Percentiles rank a stretch among this genome's conserved stretches.
phyloP scores from a whole-genome alignment of 2,888 invertebrate genomes.

The Hecatera dysodea region DNA sequence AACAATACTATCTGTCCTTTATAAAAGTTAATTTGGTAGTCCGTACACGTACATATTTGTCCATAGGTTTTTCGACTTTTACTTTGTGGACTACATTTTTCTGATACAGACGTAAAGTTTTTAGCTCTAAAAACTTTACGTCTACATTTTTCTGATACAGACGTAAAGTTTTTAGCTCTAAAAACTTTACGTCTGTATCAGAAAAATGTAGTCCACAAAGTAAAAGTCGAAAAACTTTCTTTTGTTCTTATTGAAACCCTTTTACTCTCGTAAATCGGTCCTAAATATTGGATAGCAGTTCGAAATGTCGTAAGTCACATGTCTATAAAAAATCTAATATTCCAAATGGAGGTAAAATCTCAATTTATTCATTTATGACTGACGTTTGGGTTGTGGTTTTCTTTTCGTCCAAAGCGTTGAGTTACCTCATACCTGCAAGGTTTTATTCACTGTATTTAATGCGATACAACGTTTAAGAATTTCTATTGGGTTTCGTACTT shows the following conservation, averaged over 20 bases:
- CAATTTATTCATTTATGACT: slow-evolving; percentile 46
- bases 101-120: background rate
- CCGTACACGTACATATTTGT: background rate
- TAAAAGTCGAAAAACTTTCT: slow-evolving; percentile 10
- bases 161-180: no score
- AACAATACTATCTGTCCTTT: slow-evolving; percentile 1
- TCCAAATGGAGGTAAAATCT: slow-evolving; percentile 23
- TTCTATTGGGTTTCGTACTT: slow-evolving; percentile 5
- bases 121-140: no score
- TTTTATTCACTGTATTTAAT: slow-evolving; percentile 9
- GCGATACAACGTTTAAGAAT: slow-evolving; percentile 5
- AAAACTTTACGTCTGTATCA: slow-evolving; percentile 1
- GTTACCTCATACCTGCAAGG: slow-evolving; percentile 1
- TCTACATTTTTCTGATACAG: no score
- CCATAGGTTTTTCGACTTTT: background rate
- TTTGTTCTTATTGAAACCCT: slow-evolving; percentile 14
- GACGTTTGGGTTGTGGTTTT: background rate
- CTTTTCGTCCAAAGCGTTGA: slow-evolving; percentile 1
- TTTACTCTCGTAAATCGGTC: slow-evolving; percentile 21
- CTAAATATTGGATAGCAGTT: slow-evolving; percentile 38
- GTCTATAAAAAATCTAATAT: slow-evolving; percentile 30
- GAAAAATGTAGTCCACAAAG: background rate
- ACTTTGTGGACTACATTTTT: background rate
- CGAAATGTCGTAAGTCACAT: slow-evolving; percentile 20
- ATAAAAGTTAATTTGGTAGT: slow-evolving; percentile 11